Evolutionary conservation across 2,888 invertebrate species (phyloP).

Genomic region (Eupithecia abbreviata): DNA sequence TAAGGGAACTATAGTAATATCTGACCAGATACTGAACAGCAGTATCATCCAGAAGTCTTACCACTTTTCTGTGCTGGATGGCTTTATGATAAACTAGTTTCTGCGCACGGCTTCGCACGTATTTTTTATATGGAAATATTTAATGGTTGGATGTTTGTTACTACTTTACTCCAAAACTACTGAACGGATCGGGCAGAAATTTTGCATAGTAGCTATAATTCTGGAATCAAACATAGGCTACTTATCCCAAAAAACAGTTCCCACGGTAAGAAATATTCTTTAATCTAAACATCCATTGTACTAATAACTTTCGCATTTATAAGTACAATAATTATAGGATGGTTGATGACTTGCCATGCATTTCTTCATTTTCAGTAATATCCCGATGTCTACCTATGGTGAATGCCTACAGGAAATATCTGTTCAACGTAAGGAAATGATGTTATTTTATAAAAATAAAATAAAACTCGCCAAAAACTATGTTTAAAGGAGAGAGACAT

Average conservation of each 20-base stretch:
- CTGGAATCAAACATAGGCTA: too few species aligned
- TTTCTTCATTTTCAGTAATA: constrained; percentile 56
- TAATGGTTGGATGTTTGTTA: too few species aligned
- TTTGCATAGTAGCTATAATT: too few species aligned
- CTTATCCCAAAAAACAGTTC: too few species aligned
- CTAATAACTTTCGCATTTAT: too few species aligned
- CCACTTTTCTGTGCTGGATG: neutral
- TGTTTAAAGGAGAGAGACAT: neutral
- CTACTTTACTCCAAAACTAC: too few species aligned
- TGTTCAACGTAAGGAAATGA: constrained; percentile 27
- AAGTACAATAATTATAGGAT: neutral
- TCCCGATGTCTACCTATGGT: constrained; percentile 68
- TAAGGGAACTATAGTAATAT: too few species aligned
- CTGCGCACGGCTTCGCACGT: too few species aligned
- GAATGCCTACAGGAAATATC: constrained; percentile 61
- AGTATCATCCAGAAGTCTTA: neutral
- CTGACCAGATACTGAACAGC: neutral
- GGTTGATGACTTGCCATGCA: neutral
- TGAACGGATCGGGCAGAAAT: too few species aligned
- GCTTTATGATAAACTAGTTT: neutral
- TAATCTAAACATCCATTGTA: too few species aligned
- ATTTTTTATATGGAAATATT: too few species aligned
- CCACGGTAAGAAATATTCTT: too few species aligned
- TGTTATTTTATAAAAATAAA: neutral
- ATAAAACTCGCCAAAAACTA: neutral